A percentile compares a stretch with the other conserved stretches of the same genome.
Evolutionary conservation across 2,797 vertebrate genomes (phyloP).

Genomic region (Aulostomus chinensis): DNA sequence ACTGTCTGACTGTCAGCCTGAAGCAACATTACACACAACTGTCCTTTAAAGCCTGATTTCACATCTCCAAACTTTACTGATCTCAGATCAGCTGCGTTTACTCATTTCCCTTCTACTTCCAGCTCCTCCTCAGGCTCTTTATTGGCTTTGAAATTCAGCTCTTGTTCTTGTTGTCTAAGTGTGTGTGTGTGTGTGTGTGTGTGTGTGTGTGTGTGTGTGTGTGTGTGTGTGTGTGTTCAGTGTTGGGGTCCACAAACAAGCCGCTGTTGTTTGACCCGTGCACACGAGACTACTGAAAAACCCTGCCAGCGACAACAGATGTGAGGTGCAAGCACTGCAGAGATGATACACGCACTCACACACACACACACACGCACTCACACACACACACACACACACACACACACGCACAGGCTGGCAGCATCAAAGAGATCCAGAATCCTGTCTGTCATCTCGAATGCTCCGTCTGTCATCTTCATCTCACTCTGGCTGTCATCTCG

Average conservation of each 20-base stretch:
- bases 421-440: no score
- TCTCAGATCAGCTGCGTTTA: constrained; percentile 17
- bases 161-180: constrained; percentile 4
- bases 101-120: neutral
- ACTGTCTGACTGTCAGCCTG: neutral
- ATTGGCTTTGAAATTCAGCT: constrained; percentile 26
- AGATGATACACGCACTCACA: neutral
- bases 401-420: neutral
- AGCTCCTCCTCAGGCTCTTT: constrained; percentile 11
- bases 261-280: constrained; percentile 61
- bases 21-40: neutral
- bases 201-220: constrained; percentile 17
- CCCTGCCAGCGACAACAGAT: constrained; percentile 67
- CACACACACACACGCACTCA: neutral
- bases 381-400: constrained; percentile 2
- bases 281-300: constrained; percentile 49
- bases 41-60: constrained; percentile 19
- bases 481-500: no score
- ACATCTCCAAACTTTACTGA: no score
- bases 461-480: no score
- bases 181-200: neutral
- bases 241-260: constrained; percentile 65
- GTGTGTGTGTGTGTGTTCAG: constrained; percentile 45
- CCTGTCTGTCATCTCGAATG: no score
- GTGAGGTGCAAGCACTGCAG: constrained; percentile 45